Evolutionary conservation across 2,797 vertebrate species (phyloP).

Genomic region (Tadarida brasiliensis): DNA sequence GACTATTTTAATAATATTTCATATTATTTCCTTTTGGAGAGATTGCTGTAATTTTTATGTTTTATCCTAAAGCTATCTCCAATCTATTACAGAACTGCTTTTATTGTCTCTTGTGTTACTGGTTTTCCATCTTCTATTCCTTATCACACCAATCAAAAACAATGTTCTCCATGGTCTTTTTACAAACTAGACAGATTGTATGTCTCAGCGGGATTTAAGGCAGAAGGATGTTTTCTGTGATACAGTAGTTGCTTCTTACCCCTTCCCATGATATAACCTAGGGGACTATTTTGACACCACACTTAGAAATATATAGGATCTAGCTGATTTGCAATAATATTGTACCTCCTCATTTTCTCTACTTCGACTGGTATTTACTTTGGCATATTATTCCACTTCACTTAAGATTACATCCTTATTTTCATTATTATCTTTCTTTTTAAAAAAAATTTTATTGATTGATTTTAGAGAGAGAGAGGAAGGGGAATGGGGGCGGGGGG

Average conservation of each 20-base stretch:
- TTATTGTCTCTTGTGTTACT: conserved; percentile 9
- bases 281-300: conserved; percentile 22
- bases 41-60: background rate
- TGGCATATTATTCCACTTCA: background rate
- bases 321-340: background rate
- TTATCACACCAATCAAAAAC: background rate
- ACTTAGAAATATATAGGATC: background rate
- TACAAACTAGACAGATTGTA: background rate
- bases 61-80: conserved; percentile 29
- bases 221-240: conserved; percentile 20
- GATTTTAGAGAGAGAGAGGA: background rate
- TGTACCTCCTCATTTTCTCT: conserved; percentile 9
- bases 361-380: background rate
- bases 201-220: conserved; percentile 2
- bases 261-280: background rate
- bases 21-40: background rate
- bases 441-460: background rate
- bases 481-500: background rate
- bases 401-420: background rate
- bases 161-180: background rate
- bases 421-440: background rate
- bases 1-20: conserved; percentile 31
- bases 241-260: background rate
- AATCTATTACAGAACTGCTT: background rate
- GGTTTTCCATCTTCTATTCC: background rate